These are phyloP conservation scores for Scyliorhinus canicula DNA, from an alignment of 2,797 vertebrate species.

Conservation along the genomic window DNA sequence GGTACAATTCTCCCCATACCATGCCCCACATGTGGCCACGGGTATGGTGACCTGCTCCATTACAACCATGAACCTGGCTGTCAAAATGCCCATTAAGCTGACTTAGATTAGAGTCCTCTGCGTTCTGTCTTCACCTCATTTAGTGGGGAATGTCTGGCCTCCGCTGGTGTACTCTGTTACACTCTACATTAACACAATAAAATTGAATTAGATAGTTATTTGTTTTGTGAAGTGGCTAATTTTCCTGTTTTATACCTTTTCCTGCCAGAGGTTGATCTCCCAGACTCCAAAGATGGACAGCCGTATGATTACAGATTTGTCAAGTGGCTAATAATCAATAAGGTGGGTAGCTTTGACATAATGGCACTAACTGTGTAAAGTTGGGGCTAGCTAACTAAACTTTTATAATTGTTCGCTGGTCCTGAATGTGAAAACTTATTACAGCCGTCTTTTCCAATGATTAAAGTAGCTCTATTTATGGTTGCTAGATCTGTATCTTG, in stretches of 20 bases:
- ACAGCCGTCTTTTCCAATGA: neutral
- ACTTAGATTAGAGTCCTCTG: neutral
- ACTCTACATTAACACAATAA: neutral
- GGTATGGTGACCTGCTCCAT: neutral
- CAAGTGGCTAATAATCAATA: constrained; percentile 87
- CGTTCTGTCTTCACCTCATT: neutral
- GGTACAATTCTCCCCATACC: neutral
- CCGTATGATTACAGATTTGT: constrained; percentile 71
- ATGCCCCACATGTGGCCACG: neutral
- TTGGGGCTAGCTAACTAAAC: neutral
- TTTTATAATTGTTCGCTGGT: neutral
- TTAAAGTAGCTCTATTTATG: neutral
- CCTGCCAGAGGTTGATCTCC: constrained; percentile 52
- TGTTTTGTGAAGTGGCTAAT: neutral
- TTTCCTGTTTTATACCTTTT: neutral
- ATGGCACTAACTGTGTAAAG: neutral
- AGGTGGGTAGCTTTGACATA: constrained; percentile 59
- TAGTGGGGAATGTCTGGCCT: neutral
- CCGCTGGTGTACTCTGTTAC: neutral
- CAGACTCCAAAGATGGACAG: constrained; percentile 51
- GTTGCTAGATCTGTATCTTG: neutral
- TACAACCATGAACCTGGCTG: neutral
- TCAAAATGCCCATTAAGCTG: neutral
- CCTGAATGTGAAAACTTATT: neutral
- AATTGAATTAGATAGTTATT: neutral